Evolutionary conservation across 2,888 invertebrate genomes (phyloP).

Genomic region (Luperina nickerlii): DNA sequence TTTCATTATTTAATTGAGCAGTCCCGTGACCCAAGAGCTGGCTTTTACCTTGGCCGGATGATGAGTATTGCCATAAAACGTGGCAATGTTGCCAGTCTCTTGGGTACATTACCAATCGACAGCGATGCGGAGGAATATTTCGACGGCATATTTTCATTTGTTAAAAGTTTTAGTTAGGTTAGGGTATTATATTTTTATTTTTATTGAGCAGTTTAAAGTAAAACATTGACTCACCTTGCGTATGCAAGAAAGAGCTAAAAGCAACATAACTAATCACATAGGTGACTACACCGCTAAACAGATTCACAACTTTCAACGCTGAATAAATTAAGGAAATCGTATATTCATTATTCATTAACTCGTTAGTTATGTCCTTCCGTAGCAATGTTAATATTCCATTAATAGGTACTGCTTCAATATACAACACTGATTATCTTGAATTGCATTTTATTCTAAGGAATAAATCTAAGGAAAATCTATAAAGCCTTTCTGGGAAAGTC

Average conservation of each 20-base stretch:
- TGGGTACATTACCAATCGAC: not conserved
- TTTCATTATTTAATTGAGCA: not conserved
- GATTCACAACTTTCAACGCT: constrained; percentile 58
- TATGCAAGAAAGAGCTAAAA: not conserved
- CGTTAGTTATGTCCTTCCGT: constrained; percentile 31
- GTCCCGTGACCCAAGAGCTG: too few relatives aligned
- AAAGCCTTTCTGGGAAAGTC: not conserved
- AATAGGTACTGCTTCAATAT: constrained; percentile 11
- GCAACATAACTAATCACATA: constrained; percentile 8
- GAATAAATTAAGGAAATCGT: constrained; percentile 52
- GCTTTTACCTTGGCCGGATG: not conserved
- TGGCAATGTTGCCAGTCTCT: not conserved
- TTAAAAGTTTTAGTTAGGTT: not conserved
- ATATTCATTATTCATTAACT: constrained; percentile 44
- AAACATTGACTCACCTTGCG: not conserved
- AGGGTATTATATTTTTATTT: not conserved
- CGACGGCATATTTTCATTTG: not conserved
- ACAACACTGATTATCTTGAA: not conserved
- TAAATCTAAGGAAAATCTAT: not conserved
- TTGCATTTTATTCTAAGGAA: not conserved
- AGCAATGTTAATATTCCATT: constrained; percentile 17
- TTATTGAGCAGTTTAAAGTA: not conserved
- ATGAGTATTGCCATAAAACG: not conserved
- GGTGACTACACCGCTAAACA: constrained; percentile 1
- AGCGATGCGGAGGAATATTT: not conserved